phyloP scores from a whole-genome alignment of 2,888 invertebrate genomes.

The Tuta absoluta region DNA sequence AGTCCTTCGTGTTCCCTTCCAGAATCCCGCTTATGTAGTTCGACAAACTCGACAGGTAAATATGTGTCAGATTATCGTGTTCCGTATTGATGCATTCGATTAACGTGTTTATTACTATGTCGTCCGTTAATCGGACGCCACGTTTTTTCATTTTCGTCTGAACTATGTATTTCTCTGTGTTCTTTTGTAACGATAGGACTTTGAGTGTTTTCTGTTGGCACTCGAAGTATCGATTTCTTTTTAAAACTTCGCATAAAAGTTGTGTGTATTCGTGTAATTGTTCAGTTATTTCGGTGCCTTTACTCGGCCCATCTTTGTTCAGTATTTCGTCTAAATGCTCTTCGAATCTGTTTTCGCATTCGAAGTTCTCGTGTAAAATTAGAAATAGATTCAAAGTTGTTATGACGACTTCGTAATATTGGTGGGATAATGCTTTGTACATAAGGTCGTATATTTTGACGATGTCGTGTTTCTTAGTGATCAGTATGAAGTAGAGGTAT shows the following conservation, averaged over 20 bases:
- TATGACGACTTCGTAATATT: constrained; percentile 49
- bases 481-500: constrained; percentile 41
- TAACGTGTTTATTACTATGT: constrained; percentile 46
- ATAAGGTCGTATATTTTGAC: constrained; percentile 36
- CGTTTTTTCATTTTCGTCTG: constrained; percentile 38
- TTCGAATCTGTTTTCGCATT: constrained; percentile 47
- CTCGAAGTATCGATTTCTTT: constrained; percentile 51
- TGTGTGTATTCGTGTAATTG: constrained; percentile 39
- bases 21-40: constrained; percentile 45
- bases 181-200: constrained; percentile 50
- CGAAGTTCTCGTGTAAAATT: constrained; percentile 42
- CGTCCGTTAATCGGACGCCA: constrained; percentile 36
- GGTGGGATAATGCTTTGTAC: constrained; percentile 43
- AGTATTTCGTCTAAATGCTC: constrained; percentile 44
- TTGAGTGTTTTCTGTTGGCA: constrained; percentile 61
- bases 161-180: constrained; percentile 52
- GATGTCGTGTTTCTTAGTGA: constrained; percentile 31
- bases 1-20: constrained; percentile 32
- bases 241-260: constrained; percentile 46
- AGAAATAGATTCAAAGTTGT: constrained; percentile 49
- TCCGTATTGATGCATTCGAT: constrained; percentile 50
- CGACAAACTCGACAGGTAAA: constrained; percentile 58
- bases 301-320: constrained; percentile 10
- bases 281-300: background rate
- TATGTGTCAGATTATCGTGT: constrained; percentile 59